phyloP scores from a whole-genome alignment of 1,140 invertebrate genomes.

The Sitophilus oryzae region DNA sequence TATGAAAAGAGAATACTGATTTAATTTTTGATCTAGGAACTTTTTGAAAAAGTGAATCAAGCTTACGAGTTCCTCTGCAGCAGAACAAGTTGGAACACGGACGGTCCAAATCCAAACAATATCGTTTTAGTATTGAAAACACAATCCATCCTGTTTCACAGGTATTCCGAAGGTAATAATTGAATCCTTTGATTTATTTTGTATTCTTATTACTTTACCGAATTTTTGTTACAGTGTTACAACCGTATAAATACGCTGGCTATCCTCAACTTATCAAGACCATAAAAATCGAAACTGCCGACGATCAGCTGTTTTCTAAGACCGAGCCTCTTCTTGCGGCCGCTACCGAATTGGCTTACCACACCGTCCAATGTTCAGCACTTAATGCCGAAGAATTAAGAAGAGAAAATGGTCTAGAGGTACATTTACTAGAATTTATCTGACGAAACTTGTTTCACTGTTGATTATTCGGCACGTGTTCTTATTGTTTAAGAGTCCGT shows the following conservation, averaged over 20 bases:
- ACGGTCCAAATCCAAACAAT: constrained; percentile 92
- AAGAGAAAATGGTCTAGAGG: constrained; percentile 86
- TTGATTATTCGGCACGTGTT: no score
- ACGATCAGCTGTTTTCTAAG: constrained; percentile 90
- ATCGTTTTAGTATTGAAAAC: constrained; percentile 92
- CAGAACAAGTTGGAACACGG: constrained; percentile 74
- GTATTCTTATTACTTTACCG: background rate
- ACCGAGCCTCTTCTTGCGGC: constrained; percentile 78
- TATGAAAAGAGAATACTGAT: constrained; percentile 3
- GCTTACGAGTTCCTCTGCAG: constrained; percentile 99
- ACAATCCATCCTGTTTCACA: constrained; percentile 93
- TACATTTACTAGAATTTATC: no score
- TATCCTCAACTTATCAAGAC: constrained; percentile 97
- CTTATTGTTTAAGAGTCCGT: no score
- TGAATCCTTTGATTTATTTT: constrained; percentile 1
- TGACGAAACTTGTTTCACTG: no score
- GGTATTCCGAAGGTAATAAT: constrained; percentile 74
- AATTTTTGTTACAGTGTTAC: constrained; percentile 60
- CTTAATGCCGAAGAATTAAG: constrained; percentile 96
- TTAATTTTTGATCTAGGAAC: constrained; percentile 57
- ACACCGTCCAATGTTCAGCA: constrained; percentile 94
- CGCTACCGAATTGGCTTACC: constrained; percentile 90
- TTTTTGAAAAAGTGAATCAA: constrained; percentile 89
- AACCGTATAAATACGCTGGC: constrained; percentile 98
- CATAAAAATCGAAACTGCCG: constrained; percentile 86